A percentile compares a stretch with the other conserved stretches of the same genome.
These are phyloP conservation scores for Halcyon chelicuti DNA, from an alignment of 2,797 vertebrate species.

Conservation along the genomic window DNA sequence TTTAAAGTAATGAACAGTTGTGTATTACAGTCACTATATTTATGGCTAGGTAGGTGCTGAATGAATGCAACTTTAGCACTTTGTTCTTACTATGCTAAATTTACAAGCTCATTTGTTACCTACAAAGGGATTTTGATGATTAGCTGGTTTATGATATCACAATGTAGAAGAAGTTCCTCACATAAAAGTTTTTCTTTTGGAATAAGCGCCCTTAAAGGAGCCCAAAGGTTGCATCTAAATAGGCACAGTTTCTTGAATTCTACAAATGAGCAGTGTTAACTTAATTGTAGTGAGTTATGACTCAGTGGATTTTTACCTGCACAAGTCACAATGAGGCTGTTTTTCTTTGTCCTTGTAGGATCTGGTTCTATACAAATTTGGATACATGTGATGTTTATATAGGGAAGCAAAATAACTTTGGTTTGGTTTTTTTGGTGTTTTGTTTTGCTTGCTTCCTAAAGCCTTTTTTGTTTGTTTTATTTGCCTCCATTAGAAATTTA, in stretches of 20 bases:
- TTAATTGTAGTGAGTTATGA: not conserved
- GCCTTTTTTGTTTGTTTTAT: not conserved
- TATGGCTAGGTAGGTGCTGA: not conserved
- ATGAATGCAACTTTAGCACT: not conserved
- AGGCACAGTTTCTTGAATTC: not conserved
- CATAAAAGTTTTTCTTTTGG: not conserved
- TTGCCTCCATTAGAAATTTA: not conserved
- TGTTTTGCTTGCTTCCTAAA: not conserved
- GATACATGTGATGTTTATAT: accelerated
- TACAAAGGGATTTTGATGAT: not conserved
- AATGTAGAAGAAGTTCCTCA: not conserved
- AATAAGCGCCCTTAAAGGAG: not conserved
- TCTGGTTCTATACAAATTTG: not conserved
- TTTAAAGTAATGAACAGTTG: not conserved
- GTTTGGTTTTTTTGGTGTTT: not conserved
- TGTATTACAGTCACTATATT: not conserved
- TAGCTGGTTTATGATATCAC: not conserved
- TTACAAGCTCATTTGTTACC: not conserved
- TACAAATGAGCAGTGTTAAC: not conserved
- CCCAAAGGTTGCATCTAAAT: not conserved
- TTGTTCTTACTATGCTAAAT: not conserved
- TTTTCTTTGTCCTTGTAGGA: not conserved
- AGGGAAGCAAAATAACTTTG: not conserved
- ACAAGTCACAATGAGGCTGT: accelerated
- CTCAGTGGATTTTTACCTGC: not conserved